Conservation (phyloP, 2,797 vertebrate genomes). For the Lithobates pipiens region DNA sequence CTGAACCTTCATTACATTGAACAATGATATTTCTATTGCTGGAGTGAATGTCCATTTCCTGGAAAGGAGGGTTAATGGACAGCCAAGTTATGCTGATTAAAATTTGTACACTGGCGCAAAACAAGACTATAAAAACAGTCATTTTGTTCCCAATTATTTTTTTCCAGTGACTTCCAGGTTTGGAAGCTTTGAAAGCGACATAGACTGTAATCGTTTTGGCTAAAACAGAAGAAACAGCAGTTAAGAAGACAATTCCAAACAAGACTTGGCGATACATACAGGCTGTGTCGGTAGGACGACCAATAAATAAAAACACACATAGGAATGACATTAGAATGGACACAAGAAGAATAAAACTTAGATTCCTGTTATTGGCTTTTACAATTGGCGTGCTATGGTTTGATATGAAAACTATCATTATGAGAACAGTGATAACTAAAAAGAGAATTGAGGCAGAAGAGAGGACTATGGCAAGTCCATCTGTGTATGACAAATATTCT, state of each 20-base stretch:
- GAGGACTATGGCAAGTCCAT: no score
- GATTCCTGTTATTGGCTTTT: no score
- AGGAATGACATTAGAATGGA: background rate
- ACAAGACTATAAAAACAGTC: background rate
- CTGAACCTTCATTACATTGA: background rate
- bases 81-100: background rate
- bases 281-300: background rate
- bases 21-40: background rate
- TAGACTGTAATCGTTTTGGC: background rate
- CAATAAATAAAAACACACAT: background rate
- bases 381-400: no score
- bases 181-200: constrained; percentile 8
- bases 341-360: background rate
- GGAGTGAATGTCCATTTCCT: background rate
- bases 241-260: background rate
- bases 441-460: no score
- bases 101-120: background rate
- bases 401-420: no score
- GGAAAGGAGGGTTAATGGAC: background rate
- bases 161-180: constrained; percentile 10
- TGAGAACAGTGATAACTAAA: no score
- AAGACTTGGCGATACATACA: constrained; percentile 9
- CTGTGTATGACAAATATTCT: no score
- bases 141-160: background rate
- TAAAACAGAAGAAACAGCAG: background rate